Evolutionary conservation across 2,888 invertebrate genomes (phyloP), one percentile per base, ranked within the genome.

Genomic region (Drosophila prolongata): DNA sequence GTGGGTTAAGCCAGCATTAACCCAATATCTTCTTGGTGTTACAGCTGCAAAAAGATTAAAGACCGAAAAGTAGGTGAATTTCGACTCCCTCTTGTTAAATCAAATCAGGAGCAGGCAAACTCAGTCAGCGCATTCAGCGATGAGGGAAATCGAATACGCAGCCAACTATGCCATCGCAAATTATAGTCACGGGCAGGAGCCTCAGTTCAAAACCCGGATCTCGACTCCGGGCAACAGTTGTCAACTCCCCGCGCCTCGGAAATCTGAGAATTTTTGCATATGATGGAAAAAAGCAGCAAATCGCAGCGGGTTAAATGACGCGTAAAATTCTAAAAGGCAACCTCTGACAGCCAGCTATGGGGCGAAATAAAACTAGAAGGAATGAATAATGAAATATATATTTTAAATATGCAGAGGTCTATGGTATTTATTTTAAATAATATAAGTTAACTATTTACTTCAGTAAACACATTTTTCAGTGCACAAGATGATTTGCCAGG

Each of bases 291-390:
- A 34, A 65, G 37, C 68, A 47, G 71, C 69, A 83, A 81, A 86
- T 81, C 74, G 80, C 80, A 78, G 64, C 60, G 72, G 69, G 72
- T 87, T 87, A 78, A 83, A 87, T 83, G 82, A 76, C 69, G 83
- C 78, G 78, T 78, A 69, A 83, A 87, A 75, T 79, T 72, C 73
- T 67, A 69, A 67, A 54, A 75, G 56, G 42, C 50, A 44, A 49
- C 68, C 46, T 35, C 40, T 65, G 55, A 38, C n/a, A 35, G 60
- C n/a, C 27, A 24, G 8, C 43, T 54, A 6, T 30, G 30, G 6
- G 16, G 13, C 13, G 9, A 43, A 11, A 58, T 13, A 27, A 4
- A 3, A 40, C 47, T 52, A 27, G 2, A 27, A 16, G 34, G 27
- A 47, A 13, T 38, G 16, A 43, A 13, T 11, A 10, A 10, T 3